These are phyloP conservation scores for Pristionchus japonicus DNA, from an alignment of 2,888 invertebrate genomes.

Conservation along the genomic window DNA sequence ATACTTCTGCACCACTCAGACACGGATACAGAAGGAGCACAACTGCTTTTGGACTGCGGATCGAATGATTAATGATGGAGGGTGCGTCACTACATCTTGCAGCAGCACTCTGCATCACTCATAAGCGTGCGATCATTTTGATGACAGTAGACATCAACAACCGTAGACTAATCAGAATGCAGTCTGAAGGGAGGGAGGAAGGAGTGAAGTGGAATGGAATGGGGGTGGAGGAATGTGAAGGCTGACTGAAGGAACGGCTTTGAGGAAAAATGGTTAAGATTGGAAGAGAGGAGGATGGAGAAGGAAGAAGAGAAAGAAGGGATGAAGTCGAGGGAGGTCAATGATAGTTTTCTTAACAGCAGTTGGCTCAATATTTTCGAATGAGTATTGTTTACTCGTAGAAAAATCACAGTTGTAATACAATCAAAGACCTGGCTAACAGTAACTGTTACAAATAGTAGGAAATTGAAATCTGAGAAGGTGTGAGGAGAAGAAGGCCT, in stretches of 20 bases:
- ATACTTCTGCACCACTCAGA: background rate
- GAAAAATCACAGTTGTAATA: too few species aligned
- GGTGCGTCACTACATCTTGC: background rate
- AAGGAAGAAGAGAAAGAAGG: background rate
- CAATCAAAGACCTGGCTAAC: background rate
- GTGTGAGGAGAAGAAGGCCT: background rate
- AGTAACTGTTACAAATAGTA: background rate
- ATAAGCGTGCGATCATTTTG: background rate
- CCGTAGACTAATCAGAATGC: background rate
- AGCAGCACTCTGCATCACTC: background rate
- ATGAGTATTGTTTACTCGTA: too few species aligned
- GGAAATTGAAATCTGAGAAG: background rate
- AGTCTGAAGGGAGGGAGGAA: background rate
- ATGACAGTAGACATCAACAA: background rate
- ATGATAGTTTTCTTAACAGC: too few species aligned
- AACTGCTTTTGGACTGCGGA: background rate
- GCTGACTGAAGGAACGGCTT: background rate
- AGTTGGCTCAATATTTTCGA: too few species aligned
- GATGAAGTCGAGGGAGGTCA: background rate
- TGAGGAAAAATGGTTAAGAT: background rate
- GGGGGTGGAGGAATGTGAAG: background rate
- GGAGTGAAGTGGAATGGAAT: constrained; percentile 1
- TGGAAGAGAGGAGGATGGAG: background rate
- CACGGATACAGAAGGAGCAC: background rate
- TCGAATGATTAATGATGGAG: background rate